Conservation (phyloP, 2,888 invertebrate genomes). For the Callinectes sapidus region DNA sequence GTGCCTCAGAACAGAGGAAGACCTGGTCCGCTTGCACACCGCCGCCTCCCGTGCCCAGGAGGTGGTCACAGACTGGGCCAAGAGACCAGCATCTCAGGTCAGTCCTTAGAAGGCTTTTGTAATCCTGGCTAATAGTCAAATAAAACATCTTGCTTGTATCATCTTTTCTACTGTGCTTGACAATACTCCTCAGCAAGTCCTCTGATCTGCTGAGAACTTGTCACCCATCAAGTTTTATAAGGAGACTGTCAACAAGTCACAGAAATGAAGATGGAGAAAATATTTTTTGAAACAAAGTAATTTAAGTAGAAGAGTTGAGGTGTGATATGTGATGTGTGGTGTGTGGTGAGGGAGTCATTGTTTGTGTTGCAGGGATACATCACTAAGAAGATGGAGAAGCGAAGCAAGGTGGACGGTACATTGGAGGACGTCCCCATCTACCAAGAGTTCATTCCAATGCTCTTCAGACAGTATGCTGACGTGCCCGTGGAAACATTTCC, state of each 20-base stretch:
- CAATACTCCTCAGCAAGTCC: no score
- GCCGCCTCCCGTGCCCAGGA: conserved; percentile 73
- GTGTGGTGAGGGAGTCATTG: not conserved
- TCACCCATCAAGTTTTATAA: not conserved
- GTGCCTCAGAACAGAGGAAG: conserved; percentile 81
- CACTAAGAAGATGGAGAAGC: conserved; percentile 88
- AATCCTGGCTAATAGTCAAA: not conserved
- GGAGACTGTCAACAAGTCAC: not conserved
- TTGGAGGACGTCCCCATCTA: conserved; percentile 84
- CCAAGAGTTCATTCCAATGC: conserved; percentile 94
- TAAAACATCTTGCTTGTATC: no score
- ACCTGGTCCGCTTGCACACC: conserved; percentile 74
- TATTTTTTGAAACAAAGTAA: not conserved
- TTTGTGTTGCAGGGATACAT: conserved; percentile 83
- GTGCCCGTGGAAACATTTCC: conserved; percentile 82
- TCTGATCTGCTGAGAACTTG: no score
- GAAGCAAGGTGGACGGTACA: conserved; percentile 76
- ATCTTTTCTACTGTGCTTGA: no score
- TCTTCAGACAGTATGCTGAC: conserved; percentile 85
- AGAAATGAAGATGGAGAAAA: not conserved
- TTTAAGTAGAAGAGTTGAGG: not conserved
- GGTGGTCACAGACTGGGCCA: conserved; percentile 69
- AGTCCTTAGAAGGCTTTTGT: not conserved
- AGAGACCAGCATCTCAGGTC: conserved; percentile 39
- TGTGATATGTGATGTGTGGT: not conserved